Conservation (phyloP, 2,797 vertebrate genomes). For the Clarias platycephalus region DNA sequence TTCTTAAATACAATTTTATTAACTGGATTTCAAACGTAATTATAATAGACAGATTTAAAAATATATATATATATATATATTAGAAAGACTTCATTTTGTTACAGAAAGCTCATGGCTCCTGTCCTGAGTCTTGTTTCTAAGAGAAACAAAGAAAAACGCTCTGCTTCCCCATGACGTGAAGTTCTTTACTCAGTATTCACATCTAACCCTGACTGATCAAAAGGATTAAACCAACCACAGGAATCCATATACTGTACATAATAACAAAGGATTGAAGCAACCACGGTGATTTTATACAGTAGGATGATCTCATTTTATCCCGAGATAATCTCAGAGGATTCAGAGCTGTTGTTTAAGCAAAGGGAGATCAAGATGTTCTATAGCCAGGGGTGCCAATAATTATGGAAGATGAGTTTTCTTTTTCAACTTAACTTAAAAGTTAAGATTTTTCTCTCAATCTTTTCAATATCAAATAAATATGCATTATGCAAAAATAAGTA, state of each 20-base stretch:
- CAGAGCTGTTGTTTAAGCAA: not conserved
- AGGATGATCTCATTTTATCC: not conserved
- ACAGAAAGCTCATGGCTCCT: not conserved
- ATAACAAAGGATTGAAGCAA: constrained; percentile 1
- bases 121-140: not conserved
- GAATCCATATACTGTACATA: not conserved
- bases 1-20: not conserved
- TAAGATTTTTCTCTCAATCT: not conserved
- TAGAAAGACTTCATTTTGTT: not conserved
- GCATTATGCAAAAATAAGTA: not conserved
- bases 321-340: not conserved
- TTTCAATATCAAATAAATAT: not conserved
- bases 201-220: not conserved
- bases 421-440: not conserved
- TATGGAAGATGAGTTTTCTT: not conserved
- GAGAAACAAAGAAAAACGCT: not conserved
- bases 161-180: not conserved
- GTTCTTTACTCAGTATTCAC: not conserved
- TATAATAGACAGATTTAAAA: not conserved
- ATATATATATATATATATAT: not conserved
- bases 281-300: not conserved
- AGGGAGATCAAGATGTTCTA: too few relatives aligned
- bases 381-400: not conserved
- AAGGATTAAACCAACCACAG: not conserved
- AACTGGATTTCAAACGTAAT: not conserved